Base-by-base conservation (phyloP, 2,888 invertebrate species). In the Terebella lapidaria region DNA sequence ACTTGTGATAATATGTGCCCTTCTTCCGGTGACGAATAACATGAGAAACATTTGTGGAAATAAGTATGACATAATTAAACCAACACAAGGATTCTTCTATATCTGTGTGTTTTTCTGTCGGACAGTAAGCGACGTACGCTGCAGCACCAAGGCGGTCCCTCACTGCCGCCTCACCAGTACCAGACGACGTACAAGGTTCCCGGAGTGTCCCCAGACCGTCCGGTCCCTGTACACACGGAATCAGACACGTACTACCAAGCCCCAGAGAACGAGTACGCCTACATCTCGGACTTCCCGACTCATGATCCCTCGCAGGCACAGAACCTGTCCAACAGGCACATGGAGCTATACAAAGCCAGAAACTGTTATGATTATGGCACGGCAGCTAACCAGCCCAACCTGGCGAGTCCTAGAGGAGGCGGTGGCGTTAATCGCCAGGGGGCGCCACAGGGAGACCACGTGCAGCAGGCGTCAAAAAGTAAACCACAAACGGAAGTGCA, bases 111-210 rank as follows among this genome's bases (percentile, higher is more conserved):
- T n/a, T n/a, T n/a, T n/a, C n/a, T n/a, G n/a, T n/a, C n/a, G n/a
- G n/a, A n/a, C n/a, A n/a, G n/a, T n/a, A n/a, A n/a, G n/a, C n/a
- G n/a, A n/a, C n/a, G n/a, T n/a, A n/a, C n/a, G n/a, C n/a, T n/a
- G n/a, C n/a, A n/a, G n/a, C n/a, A n/a, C n/a, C n/a, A n/a, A n/a
- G n/a, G n/a, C n/a, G n/a, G n/a, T n/a, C n/a, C n/a, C n/a, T n/a
- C n/a, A n/a, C n/a, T 22, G 28, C 49, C 57, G 20, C 29, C 30
- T 4, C 57, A 49, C 29, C 45, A 57, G 28, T 57, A 28, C 51
- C 46, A 42, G 24, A 25, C 57, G 26, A 24, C 29, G 20, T 27
- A 20, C 3, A 45, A 57, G n/a, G 57, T 45, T 30, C 57, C 42
- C 5, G 28, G 42, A 35, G n/a, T 10, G 4, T 30, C 49, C 15